These are phyloP conservation scores for Tribolium madens DNA, from an alignment of 1,140 invertebrate genomes.

Conservation along the genomic window DNA sequence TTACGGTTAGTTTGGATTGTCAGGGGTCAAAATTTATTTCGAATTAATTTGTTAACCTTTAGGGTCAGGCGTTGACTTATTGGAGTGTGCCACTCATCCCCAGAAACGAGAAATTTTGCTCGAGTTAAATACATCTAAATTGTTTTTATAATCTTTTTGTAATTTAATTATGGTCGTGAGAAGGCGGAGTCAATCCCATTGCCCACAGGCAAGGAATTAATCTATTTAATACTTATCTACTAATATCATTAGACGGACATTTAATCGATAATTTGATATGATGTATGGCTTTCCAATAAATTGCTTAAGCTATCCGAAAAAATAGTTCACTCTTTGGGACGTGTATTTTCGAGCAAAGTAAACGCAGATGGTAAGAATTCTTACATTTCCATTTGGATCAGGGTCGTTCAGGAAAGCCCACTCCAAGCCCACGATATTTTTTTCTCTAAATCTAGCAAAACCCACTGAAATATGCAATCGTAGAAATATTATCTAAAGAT, in stretches of 20 bases:
- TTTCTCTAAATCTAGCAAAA: background rate
- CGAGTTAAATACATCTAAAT: too few species aligned
- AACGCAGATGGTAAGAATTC: background rate
- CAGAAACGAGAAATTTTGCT: too few species aligned
- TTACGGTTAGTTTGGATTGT: slow-evolving; percentile 17
- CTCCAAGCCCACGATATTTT: slow-evolving; percentile 13
- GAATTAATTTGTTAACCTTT: background rate
- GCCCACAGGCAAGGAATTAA: background rate
- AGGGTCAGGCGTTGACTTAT: background rate
- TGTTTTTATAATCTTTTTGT: too few species aligned
- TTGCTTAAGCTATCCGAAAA: background rate
- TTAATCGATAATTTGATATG: background rate
- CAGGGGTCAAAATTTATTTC: background rate
- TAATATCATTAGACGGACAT: background rate
- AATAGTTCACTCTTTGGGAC: background rate
- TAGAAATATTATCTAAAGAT: background rate
- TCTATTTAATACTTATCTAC: background rate
- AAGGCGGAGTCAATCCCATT: background rate
- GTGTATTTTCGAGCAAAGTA: background rate
- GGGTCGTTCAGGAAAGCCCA: slow-evolving; percentile 1
- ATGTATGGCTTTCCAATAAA: slow-evolving; percentile 11
- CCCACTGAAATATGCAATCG: slow-evolving; percentile 10
- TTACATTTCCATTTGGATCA: slow-evolving; percentile 12
- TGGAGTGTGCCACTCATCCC: too few species aligned
- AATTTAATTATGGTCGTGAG: background rate